These are phyloP conservation scores for Podocnemis expansa DNA, from an alignment of 2,113 vertebrate species.

Conservation along the genomic window DNA sequence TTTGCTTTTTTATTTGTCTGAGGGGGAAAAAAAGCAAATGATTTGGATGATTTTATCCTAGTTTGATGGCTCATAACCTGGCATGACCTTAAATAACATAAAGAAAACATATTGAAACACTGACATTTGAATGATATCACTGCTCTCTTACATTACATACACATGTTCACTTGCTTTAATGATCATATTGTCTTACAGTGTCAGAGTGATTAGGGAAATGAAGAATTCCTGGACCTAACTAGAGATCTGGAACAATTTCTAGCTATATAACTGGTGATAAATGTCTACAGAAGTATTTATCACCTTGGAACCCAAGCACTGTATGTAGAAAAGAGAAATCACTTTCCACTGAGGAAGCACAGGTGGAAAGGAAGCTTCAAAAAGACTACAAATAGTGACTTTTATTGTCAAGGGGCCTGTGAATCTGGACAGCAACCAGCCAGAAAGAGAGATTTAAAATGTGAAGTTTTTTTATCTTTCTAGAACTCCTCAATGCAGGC, in stretches of 20 bases:
- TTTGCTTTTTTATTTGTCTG: not conserved
- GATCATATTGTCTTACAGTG: accelerated
- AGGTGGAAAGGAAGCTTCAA: not conserved
- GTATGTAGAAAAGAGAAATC: accelerated
- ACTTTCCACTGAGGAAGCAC: accelerated
- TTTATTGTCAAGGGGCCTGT: not conserved
- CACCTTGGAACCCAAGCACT: not conserved
- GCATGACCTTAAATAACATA: not conserved
- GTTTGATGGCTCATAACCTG: not conserved
- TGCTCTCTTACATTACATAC: not conserved
- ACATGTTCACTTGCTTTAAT: not conserved
- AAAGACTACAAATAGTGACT: not conserved
- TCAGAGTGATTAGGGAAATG: not conserved
- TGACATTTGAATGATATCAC: not conserved
- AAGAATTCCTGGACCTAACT: not conserved
- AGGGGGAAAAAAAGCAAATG: not conserved
- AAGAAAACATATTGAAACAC: not conserved
- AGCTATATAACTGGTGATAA: not conserved
- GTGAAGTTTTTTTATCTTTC: accelerated
- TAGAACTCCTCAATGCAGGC: not conserved
- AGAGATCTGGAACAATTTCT: not conserved
- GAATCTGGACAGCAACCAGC: accelerated
- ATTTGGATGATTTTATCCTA: not conserved
- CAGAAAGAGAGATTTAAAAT: not conserved
- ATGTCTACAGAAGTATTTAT: constrained; percentile 12